phyloP scores from a whole-genome alignment of 1,140 invertebrate genomes.

The Probaryconus sp. region DNA sequence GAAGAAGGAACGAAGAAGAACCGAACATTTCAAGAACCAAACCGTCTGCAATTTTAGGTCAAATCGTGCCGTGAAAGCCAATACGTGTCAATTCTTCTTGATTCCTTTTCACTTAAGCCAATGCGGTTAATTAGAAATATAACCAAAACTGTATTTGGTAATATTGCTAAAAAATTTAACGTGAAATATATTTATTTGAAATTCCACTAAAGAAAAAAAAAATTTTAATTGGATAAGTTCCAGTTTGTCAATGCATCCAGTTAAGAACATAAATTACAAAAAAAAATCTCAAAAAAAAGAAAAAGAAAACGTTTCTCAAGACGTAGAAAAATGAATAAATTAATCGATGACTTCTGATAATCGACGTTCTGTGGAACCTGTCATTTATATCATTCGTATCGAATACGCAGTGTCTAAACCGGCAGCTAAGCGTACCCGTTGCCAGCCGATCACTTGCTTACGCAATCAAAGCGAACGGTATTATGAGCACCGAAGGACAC shows the following conservation, averaged over 20 bases:
- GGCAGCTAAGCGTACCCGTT: slow-evolving; percentile 64
- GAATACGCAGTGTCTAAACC: slow-evolving; percentile 55
- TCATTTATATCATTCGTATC: slow-evolving; percentile 63
- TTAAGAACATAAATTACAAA: slow-evolving; percentile 30
- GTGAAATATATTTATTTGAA: slow-evolving; percentile 2
- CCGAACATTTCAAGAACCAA: slow-evolving; percentile 63
- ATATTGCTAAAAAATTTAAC: too few species aligned
- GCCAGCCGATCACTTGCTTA: slow-evolving; percentile 71
- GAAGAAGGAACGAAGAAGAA: slow-evolving; percentile 59
- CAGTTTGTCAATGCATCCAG: slow-evolving; percentile 19
- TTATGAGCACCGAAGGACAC: slow-evolving; percentile 73
- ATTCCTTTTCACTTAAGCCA: slow-evolving; percentile 46
- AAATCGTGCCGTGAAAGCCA: slow-evolving; percentile 77
- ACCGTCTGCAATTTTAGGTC: slow-evolving; percentile 72
- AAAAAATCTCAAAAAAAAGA: slow-evolving; percentile 33
- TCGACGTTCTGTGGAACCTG: slow-evolving; percentile 60
- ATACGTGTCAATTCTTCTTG: slow-evolving; percentile 56
- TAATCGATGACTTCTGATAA: slow-evolving; percentile 63
- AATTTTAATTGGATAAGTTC: slow-evolving; percentile 32
- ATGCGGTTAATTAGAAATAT: slow-evolving; percentile 46
- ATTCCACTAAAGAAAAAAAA: too few species aligned
- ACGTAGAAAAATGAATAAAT: slow-evolving; percentile 63
- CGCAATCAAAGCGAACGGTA: slow-evolving; percentile 73
- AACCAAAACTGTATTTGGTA: slow-evolving; percentile 26
- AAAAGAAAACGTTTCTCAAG: slow-evolving; percentile 50